Evolutionary conservation across 2,888 invertebrate genomes (phyloP).

Genomic region (Andrena praecox): DNA sequence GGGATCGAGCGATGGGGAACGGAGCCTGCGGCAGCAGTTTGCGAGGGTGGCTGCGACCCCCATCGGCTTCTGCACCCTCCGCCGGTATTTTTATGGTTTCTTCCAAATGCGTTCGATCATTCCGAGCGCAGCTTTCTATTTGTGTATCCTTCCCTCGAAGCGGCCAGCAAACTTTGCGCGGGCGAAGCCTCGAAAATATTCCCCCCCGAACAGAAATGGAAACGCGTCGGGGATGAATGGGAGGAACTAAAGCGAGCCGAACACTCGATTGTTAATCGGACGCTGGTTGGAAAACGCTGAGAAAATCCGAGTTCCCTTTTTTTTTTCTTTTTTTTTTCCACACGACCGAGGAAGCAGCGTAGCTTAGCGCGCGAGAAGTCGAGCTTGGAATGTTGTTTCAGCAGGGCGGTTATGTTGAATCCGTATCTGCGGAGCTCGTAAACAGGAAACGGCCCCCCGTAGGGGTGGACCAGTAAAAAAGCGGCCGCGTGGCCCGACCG

Average conservation of each 20-base stretch:
- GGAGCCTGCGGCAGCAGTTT: conserved; percentile 49
- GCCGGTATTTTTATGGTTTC: conserved; percentile 65
- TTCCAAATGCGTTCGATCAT: conserved; percentile 51
- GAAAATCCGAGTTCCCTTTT: background rate
- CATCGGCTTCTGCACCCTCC: conserved; percentile 45
- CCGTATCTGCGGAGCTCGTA: background rate
- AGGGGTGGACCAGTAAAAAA: conserved; percentile 45
- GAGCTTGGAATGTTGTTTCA: background rate
- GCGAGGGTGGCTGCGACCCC: conserved; percentile 74
- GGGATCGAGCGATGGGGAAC: conserved; percentile 63
- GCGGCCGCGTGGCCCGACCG: background rate
- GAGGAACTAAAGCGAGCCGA: too few relatives aligned
- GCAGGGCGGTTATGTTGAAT: background rate
- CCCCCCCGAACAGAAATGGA: too few relatives aligned
- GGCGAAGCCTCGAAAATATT: background rate
- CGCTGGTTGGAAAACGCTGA: too few relatives aligned
- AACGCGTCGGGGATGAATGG: background rate
- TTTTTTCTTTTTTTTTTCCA: background rate
- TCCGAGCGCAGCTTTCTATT: conserved; percentile 18
- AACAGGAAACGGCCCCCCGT: conserved; percentile 41
- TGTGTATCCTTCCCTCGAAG: conserved; percentile 24
- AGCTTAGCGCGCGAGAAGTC: background rate
- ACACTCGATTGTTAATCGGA: too few relatives aligned
- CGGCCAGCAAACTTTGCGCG: background rate
- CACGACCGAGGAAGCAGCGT: background rate